Evolutionary conservation across 2,888 invertebrate genomes (phyloP), one percentile per base, ranked within the genome.

Genomic region (Alitta virens): DNA sequence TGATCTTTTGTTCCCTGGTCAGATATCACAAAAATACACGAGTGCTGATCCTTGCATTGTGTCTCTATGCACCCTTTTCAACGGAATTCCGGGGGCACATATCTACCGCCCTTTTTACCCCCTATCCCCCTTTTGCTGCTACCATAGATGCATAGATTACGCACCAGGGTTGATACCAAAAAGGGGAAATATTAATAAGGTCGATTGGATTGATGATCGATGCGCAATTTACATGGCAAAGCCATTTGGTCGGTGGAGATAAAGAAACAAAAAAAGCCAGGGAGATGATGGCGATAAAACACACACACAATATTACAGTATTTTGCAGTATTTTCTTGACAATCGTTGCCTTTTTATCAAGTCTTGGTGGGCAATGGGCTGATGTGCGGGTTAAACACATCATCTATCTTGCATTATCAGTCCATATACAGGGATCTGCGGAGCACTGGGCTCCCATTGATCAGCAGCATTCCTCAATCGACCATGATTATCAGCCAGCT

Each of bases 401-500:
- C 73, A 72, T 73, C 71, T 74, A 73, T 74, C 72, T 69, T 53
- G 65, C 67, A 72, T 73, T 72, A 72, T 71, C 72, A 66, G 62
- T 54, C 54, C 60, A 65, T 64, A 64, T 68, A 71, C 70, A 66
- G 68, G 60, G 64, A 64, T 65, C 68, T 64, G 65, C 66, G 63
- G 38, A 60, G 51, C 63, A 63, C 60, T 61, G 56, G n/a, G 49
- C 55, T 63, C 65, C 64, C 71, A 75, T 74, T 69, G 75, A 75
- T 75, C 72, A 70, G 66, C 68, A 65, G 67, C 64, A 63, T 56
- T 63, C 63, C 65, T 66, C 68, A 71, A 75, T 75, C 74, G 70
- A 64, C 68, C 69, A 66, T 68, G 73, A 74, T 74, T 74, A 75
- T 76, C 75, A 67, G 52, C 43, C 59, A 46, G 55, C 21, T 33